Evolutionary conservation across 37 sponge, comb jelly and placozoan species (phyloP).

Genomic region (Geodia barretti): DNA sequence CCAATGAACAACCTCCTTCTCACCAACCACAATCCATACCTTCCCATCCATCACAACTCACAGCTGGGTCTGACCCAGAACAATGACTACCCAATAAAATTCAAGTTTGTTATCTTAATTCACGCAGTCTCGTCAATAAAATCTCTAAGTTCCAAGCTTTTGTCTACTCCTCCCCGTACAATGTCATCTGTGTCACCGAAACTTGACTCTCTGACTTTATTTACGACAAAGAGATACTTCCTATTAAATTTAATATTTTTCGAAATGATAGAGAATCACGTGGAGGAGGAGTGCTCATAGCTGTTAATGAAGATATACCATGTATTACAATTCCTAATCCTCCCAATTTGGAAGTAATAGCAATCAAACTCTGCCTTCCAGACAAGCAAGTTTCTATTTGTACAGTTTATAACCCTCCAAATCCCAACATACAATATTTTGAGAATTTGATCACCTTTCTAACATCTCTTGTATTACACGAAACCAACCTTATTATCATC

Average conservation of each 20-base stretch:
- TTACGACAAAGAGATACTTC: constrained; percentile 23
- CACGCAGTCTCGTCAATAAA: constrained; percentile 35
- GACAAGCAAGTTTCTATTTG: neutral
- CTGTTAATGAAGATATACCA: constrained; percentile 10
- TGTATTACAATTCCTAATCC: constrained; percentile 9
- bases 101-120: constrained; percentile 9
- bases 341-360: constrained; percentile 11
- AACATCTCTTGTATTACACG: neutral
- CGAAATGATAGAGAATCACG: constrained; percentile 44
- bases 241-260: constrained; percentile 6
- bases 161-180: neutral
- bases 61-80: neutral
- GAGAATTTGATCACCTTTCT: neutral
- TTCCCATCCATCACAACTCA: neutral
- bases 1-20: too few relatives aligned
- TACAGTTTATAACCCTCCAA: constrained; percentile 19
- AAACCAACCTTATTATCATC: constrained; percentile 3
- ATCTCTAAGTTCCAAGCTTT: constrained; percentile 2
- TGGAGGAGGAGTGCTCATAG: constrained; percentile 44
- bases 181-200: constrained; percentile 27
- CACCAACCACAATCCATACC: too few relatives aligned
- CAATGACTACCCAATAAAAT: too few relatives aligned
- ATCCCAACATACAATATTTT: neutral
- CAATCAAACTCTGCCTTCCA: neutral
- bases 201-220: constrained; percentile 23